Percentiles rank a stretch among this genome's conserved stretches.
Conservation (phyloP, 1,140 invertebrate species). For the Octopus sinensis region DNA sequence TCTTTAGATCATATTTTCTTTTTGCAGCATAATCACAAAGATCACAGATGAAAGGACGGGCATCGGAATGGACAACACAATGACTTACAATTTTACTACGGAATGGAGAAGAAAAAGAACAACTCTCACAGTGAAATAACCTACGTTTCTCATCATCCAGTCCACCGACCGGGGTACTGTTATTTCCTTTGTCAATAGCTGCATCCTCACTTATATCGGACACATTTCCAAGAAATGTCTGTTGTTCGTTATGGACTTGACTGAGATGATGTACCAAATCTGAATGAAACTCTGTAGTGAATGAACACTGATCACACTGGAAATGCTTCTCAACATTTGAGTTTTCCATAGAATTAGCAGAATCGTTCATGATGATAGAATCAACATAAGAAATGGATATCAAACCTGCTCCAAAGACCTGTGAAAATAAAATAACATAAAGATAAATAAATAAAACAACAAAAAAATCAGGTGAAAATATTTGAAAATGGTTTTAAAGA, state of each 20-base stretch:
- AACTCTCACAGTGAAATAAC: constrained; percentile 30
- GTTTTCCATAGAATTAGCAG: background rate
- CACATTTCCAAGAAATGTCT: constrained; percentile 31
- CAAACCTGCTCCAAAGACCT: too few relatives aligned
- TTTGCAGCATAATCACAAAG: constrained; percentile 38
- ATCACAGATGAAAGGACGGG: constrained; percentile 30
- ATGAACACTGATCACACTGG: constrained; percentile 33
- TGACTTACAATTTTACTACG: constrained; percentile 34
- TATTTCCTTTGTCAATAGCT: background rate
- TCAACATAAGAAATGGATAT: too few relatives aligned
- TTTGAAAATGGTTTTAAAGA: too few relatives aligned
- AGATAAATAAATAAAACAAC: too few relatives aligned
- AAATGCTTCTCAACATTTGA: constrained; percentile 11
- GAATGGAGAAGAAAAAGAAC: constrained; percentile 30
- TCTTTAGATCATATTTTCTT: constrained; percentile 35
- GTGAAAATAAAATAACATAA: too few relatives aligned
- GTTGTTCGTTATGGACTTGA: constrained; percentile 31
- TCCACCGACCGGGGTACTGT: background rate
- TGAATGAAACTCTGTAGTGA: constrained; percentile 27
- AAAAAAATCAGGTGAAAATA: too few relatives aligned
- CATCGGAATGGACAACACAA: constrained; percentile 36
- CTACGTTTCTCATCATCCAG: background rate
- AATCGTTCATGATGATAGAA: background rate
- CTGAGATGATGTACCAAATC: constrained; percentile 29
- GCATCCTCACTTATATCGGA: constrained; percentile 21